Evolutionary conservation across 2,888 invertebrate species (phyloP), one percentile per base, ranked within the genome.

Genomic region (Drosophila vallismaia): DNA sequence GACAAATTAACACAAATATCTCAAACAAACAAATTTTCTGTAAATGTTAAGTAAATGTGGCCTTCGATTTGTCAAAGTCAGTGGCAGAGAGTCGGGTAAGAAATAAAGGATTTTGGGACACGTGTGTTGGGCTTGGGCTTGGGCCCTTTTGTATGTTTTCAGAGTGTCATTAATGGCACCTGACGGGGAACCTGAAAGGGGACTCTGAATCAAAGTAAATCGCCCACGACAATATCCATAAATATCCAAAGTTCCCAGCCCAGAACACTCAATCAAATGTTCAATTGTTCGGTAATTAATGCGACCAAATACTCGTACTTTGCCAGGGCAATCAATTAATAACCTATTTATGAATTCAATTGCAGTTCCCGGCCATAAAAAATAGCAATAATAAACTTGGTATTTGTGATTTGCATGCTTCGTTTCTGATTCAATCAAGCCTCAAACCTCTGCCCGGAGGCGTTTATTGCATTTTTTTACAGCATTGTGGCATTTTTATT

Each of bases 11-110:
- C 51, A 46, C 40, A 46, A 69, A 80, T 84, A 52, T 84, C 31
- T 80, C 78, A 74, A 60, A 54, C 44, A 42, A 45, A 19, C 19
- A 19, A 75, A 14, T 54, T 55, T 69, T 53, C 59, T 68, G 50
- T 60, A 53, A 60, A 69, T 63, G 69, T 68, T 69, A 36, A 62
- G 69, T 71, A 75, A 69, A 54, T 72, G 60, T 72, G 71, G 71
- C 64, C 63, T 9, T 59, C 76, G 63, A 76, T 86, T 80, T 83
- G 76, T 82, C 86, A 82, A 80, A 80, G 86, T 82, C 84, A 69
- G 52, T 26, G 49, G 44, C 79, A 82, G 58, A 51, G 6, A 26
- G 9, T n/a, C 24, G 48, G 54, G 52, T 33, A 44, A 48, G 42
- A 48, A 36, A n/a, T 2, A 19, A 19, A 19, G 19, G 19, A 19